These are phyloP conservation scores for Rotaria sp. DNA, from an alignment of 2,888 invertebrate species.

Conservation along the genomic window DNA sequence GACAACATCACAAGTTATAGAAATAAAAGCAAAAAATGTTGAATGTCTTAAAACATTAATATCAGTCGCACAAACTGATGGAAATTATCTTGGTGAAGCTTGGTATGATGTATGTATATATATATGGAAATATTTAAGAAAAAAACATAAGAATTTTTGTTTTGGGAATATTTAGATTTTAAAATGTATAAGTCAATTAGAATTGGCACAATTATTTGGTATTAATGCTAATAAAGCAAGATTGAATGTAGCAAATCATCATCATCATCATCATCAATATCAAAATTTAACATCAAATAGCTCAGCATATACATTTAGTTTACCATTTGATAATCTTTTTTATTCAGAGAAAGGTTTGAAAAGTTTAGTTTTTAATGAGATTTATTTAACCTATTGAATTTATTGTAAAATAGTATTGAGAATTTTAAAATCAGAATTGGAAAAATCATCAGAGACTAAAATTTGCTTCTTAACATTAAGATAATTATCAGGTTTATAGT, in stretches of 20 bases:
- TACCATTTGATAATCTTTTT: conserved; percentile 21
- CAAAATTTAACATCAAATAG: background rate
- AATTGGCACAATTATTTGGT: conserved; percentile 70
- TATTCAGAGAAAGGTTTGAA: background rate
- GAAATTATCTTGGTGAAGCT: conserved; percentile 83
- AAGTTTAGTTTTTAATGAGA: background rate
- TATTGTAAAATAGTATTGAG: no score
- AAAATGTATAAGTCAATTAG: conserved; percentile 93
- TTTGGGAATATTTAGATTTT: conserved; percentile 62
- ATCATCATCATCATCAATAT: background rate
- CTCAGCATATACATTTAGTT: background rate
- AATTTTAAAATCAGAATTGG: no score
- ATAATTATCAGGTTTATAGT: no score
- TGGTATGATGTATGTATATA: conserved; percentile 68
- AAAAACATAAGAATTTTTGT: background rate
- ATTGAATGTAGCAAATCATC: background rate
- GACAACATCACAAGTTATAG: conserved; percentile 81
- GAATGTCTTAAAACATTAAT: conserved; percentile 97
- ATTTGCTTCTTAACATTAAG: no score
- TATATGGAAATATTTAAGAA: background rate
- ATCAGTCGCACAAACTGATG: conserved; percentile 95
- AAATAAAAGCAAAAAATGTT: conserved; percentile 98
- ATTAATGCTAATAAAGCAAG: conserved; percentile 18
- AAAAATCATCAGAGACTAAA: no score
- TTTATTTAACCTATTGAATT: no score